A percentile compares a stretch with the other conserved stretches of the same genome.
These are phyloP conservation scores for Brevipalpus yothersi DNA, from an alignment of 1,140 invertebrate species.

Conservation along the genomic window DNA sequence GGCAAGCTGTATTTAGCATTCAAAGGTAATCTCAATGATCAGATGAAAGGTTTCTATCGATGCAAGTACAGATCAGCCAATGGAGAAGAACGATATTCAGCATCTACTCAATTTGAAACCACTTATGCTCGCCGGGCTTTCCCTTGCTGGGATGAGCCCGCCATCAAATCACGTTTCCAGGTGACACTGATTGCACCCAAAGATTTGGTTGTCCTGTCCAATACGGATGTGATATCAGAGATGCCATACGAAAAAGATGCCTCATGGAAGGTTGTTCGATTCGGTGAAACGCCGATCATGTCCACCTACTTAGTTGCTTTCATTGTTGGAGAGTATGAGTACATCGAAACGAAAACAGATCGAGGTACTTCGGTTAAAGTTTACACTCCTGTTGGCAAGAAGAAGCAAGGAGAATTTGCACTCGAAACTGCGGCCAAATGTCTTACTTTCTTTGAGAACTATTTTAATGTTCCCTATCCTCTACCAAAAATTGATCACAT, in stretches of 20 bases:
- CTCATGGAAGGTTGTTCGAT: constrained; percentile 35
- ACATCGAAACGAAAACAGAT: constrained; percentile 47
- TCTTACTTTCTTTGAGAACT: constrained; percentile 11
- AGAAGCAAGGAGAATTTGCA: constrained; percentile 73
- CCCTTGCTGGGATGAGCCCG: constrained; percentile 93
- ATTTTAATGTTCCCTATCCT: constrained; percentile 52
- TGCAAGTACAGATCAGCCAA: constrained; percentile 46
- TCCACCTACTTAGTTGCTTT: constrained; percentile 81
- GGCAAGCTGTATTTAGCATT: constrained; percentile 46
- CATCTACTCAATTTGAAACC: constrained; percentile 68
- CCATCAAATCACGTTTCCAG: constrained; percentile 79
- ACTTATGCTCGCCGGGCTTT: constrained; percentile 67
- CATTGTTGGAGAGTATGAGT: constrained; percentile 81
- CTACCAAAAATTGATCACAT: constrained; percentile 86
- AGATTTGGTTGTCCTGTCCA: constrained; percentile 51
- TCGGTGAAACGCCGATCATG: constrained; percentile 75
- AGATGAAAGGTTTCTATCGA: constrained; percentile 79
- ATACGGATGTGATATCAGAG: constrained; percentile 39
- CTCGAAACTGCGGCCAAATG: constrained; percentile 28
- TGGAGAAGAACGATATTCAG: constrained; percentile 53
- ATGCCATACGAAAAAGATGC: constrained; percentile 16
- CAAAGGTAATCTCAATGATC: constrained; percentile 62
- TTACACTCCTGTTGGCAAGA: constrained; percentile 72
- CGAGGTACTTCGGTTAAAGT: constrained; percentile 57
- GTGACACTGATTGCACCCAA: constrained; percentile 52